Conservation (phyloP, 2,797 vertebrate genomes). For the Columba guinea region DNA sequence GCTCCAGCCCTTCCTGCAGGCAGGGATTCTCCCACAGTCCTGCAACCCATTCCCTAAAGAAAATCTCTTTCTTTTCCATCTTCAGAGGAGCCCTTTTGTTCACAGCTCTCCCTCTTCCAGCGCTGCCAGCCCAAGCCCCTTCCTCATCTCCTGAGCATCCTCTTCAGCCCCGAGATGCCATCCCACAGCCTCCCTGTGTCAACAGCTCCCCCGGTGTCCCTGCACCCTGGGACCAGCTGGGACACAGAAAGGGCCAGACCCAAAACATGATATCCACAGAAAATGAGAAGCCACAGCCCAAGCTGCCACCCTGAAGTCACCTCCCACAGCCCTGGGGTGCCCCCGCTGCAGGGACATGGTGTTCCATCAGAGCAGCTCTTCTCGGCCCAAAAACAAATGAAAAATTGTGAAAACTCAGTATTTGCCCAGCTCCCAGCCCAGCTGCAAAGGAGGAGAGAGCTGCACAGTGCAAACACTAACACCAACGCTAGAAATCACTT, state of each 20-base stretch:
- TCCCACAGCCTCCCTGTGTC: rapidly evolving
- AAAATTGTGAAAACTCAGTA: neutral
- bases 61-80: neutral
- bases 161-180: neutral
- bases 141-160: neutral
- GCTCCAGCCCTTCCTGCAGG: too few relatives aligned
- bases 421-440: neutral
- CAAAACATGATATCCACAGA: neutral
- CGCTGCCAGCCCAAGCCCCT: neutral
- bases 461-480: neutral
- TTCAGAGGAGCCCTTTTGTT: neutral
- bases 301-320: neutral
- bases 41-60: neutral
- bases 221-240: neutral
- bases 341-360: neutral
- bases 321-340: neutral
- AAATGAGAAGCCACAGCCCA: neutral
- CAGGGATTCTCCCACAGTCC: neutral
- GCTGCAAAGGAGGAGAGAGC: neutral
- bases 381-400: neutral
- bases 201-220: rapidly evolving
- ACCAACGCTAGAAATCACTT: rapidly evolving
- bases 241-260: neutral
- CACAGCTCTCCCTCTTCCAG: neutral
- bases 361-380: neutral